Percentiles rank a stretch among this genome's conserved stretches.
These are phyloP conservation scores for Caerostris extrusa DNA, from an alignment of 1,140 invertebrate species.

Conservation along the genomic window DNA sequence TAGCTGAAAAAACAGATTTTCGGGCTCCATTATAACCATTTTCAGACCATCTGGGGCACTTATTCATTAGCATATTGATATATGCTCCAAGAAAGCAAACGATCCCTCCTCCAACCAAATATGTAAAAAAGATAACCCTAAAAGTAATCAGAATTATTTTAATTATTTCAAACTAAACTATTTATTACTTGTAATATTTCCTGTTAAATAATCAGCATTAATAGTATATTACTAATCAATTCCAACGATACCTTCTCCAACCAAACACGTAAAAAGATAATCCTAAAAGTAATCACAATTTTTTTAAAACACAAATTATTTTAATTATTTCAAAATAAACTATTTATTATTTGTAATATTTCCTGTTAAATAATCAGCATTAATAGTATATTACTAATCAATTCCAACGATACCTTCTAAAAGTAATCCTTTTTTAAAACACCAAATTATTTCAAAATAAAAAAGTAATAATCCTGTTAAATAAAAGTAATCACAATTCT, in stretches of 20 bases:
- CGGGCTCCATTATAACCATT: not conserved
- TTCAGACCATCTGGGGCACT: conserved; percentile 80
- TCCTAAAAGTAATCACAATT: conserved; percentile 80
- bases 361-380: too few relatives aligned
- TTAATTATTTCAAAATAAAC: too few relatives aligned
- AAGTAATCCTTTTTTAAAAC: too few relatives aligned
- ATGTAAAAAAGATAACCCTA: conserved; percentile 86
- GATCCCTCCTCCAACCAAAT: conserved; percentile 86
- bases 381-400: not conserved
- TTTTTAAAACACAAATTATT: too few relatives aligned
- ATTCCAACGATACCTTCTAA: conserved; percentile 85
- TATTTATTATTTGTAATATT: too few relatives aligned
- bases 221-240: conserved; percentile 80
- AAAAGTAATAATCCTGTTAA: too few relatives aligned
- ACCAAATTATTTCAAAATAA: not conserved
- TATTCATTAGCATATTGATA: conserved; percentile 85
- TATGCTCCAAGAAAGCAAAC: conserved; percentile 86
- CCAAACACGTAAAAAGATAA: conserved; percentile 86
- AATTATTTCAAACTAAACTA: too few relatives aligned
- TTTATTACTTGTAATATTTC: too few relatives aligned
- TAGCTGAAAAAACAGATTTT: conserved; percentile 40
- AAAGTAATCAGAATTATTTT: not conserved
- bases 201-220: too few relatives aligned
- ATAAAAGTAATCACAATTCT: too few relatives aligned
- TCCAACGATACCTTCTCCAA: conserved; percentile 85